Conservation (phyloP, 2,797 vertebrate species). For the Otolemur crassicaudatus region DNA sequence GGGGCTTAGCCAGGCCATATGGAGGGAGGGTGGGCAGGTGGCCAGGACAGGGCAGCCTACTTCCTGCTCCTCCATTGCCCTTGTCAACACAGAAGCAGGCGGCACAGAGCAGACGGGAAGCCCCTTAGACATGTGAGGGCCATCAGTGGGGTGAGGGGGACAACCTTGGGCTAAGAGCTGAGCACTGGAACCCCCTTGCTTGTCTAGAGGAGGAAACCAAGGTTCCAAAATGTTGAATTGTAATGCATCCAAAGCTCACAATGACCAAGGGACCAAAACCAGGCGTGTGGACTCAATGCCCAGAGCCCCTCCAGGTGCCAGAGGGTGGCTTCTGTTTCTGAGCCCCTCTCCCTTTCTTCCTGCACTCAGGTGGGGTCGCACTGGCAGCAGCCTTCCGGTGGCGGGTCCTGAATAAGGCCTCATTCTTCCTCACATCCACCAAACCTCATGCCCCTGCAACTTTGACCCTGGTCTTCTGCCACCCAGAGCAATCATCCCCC, state of each 20-base stretch:
- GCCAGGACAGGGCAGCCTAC: neutral
- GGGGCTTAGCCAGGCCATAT: rapidly evolving
- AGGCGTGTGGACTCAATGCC: rapidly evolving
- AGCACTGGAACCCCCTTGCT: neutral
- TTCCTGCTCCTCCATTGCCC: neutral
- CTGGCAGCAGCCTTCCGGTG: rapidly evolving
- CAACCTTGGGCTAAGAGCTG: neutral
- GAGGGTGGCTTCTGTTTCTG: neutral
- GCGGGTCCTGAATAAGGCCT: neutral
- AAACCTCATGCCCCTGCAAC: neutral
- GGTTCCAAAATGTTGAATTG: rapidly evolving
- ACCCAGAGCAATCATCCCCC: neutral
- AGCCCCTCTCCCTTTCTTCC: neutral
- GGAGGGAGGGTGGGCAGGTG: neutral
- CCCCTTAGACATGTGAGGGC: neutral
- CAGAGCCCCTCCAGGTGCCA: neutral
- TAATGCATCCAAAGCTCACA: neutral
- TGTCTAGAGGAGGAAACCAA: neutral
- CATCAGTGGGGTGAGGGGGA: rapidly evolving
- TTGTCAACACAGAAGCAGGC: rapidly evolving
- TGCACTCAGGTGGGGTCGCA: neutral
- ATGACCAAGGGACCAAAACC: neutral
- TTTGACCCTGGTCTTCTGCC: neutral
- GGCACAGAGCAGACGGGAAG: neutral
- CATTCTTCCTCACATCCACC: neutral